Evolutionary conservation across 2,888 invertebrate species (phyloP), one percentile per base, ranked within the genome.

Genomic region (Melipona bicolor): DNA sequence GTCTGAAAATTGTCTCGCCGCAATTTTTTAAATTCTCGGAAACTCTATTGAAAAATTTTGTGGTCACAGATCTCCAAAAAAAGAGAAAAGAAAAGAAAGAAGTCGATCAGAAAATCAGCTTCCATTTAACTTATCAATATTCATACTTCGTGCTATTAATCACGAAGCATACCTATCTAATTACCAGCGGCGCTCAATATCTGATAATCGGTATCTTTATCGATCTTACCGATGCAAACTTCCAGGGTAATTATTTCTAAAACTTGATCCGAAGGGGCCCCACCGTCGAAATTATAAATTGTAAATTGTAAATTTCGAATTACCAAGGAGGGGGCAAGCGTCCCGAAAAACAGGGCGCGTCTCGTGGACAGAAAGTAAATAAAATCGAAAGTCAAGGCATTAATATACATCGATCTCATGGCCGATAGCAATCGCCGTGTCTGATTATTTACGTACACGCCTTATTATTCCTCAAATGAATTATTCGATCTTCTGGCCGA

Each of bases 401-500:
- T 77, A 77, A 77, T 77, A 77, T 64, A 77, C 77, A 64, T 72
- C 72, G 77, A 72, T 72, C 64, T 65, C 54, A 32, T 71, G 50
- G 65, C 32, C 77, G 70, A 68, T 69, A 71, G 17, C 71, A 65
- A 79, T 86, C 87, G 64, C 72, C 79, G 61, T 79, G 74, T 79
- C 56, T 32, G 78, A 77, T 77, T 77, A 77, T 77, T 77, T 77
- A 77, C 77, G 72, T 74, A 74, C 43, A 69, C 78, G 54, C 27
- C 78, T 68, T 77, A 68, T 74, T 75, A 71, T 59, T 82, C 65
- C 69, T 70, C 65, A 70, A 75, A 82, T 76, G 82, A 83, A 83
- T 83, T 83, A 76, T 83, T 83, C 88, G 89, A 88, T 88, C 88
- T 83, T 77, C 77, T 71, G 80, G 54, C 68, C 77, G 77, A 83